Conservation (phyloP, 2,113 vertebrate genomes). For the Rafetus swinhoei region DNA sequence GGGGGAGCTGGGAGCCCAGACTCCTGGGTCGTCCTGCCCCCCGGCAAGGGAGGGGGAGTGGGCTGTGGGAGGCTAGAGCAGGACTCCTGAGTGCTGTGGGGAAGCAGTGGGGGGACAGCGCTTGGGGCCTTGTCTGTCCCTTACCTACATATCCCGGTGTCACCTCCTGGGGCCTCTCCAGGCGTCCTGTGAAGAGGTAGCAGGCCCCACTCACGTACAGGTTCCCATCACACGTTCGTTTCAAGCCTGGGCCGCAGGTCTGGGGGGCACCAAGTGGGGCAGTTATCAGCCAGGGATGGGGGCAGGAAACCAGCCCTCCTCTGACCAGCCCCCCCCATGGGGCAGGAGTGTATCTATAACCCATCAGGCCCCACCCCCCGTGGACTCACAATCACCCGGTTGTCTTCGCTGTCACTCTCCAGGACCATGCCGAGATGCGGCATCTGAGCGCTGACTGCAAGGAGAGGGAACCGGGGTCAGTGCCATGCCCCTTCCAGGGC, state of each 20-base stretch:
- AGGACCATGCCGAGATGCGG: conserved; percentile 63
- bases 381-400: conserved; percentile 49
- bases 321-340: not conserved
- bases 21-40: not conserved
- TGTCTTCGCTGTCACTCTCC: not conserved
- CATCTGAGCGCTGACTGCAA: not conserved
- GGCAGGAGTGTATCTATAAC: not conserved
- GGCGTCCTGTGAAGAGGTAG: conserved; percentile 66
- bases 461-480: not conserved
- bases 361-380: not conserved
- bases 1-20: not conserved
- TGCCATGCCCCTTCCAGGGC: not conserved
- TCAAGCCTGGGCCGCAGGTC: conserved; percentile 82
- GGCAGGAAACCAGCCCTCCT: not conserved
- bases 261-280: conserved; percentile 35
- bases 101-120: not conserved
- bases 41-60: not conserved
- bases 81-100: not conserved
- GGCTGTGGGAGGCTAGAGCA: not conserved
- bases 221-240: conserved; percentile 80
- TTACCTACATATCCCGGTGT: conserved; percentile 81
- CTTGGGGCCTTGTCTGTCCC: not conserved
- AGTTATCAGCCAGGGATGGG: not conserved
- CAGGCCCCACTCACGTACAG: conserved; percentile 84
- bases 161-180: conserved; percentile 21